These are phyloP conservation scores for Caradrina clavipalpis DNA, from an alignment of 2,888 invertebrate species.

Conservation along the genomic window DNA sequence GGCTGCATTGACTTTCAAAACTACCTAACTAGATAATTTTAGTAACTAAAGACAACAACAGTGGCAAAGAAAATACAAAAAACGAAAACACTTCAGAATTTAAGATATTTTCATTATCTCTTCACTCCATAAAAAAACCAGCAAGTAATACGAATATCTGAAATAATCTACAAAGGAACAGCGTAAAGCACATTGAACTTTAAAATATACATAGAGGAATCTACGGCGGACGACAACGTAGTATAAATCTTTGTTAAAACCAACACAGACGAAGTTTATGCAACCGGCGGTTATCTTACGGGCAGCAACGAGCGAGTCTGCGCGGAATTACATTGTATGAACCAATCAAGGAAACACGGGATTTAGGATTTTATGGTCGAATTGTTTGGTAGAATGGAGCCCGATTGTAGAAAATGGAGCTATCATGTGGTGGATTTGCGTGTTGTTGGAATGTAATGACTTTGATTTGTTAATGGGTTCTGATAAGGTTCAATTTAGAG, in stretches of 20 bases:
- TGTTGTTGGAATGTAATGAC: constrained; percentile 19
- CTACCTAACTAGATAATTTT: too few relatives aligned
- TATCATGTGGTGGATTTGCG: constrained; percentile 44
- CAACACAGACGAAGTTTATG: constrained; percentile 71
- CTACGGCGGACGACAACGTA: constrained; percentile 66
- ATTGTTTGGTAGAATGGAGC: constrained; percentile 48
- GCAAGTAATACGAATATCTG: constrained; percentile 17
- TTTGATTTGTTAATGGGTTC: constrained; percentile 36
- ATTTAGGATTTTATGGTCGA: constrained; percentile 60
- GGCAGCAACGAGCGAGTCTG: constrained; percentile 54
- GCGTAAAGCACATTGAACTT: constrained; percentile 50
- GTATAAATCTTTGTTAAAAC: constrained; percentile 80
- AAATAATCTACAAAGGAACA: constrained; percentile 39
- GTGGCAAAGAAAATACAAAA: neutral
- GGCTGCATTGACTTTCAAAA: too few relatives aligned
- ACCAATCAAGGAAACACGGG: constrained; percentile 63
- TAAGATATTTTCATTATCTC: neutral
- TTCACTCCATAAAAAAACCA: constrained; percentile 16
- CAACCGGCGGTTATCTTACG: constrained; percentile 68
- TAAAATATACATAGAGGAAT: constrained; percentile 62
- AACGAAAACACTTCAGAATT: accelerated
- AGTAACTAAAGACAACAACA: neutral
- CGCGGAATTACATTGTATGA: constrained; percentile 63
- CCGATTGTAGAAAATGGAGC: constrained; percentile 51
- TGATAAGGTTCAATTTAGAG: constrained; percentile 10